Evolutionary conservation across 1,140 invertebrate genomes (phyloP), one percentile per base, ranked within the genome.

Genomic region (Chrysomallon squamiferum): DNA sequence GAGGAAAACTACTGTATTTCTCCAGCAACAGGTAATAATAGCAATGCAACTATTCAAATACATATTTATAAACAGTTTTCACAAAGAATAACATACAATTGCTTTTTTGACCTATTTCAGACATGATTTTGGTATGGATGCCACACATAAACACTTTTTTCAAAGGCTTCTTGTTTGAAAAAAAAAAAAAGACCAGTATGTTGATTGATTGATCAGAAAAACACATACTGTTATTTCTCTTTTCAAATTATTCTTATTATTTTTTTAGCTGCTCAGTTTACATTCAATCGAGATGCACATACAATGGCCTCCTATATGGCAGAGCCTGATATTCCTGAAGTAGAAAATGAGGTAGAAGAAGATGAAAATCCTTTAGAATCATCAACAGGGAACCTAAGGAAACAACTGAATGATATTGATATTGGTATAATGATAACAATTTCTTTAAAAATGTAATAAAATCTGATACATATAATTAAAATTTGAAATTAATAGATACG

Each of bases 1-100:
- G 95, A 97, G 85, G 93, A 94, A 79, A 94, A 95, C 76, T 92
- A 90, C 80, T 92, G 92, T 80, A 90, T 95, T 65, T 97, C 95
- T 29, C 95, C 95, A 6, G 92, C 91, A 78, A 93, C 95, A 88
- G 88, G 87, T 88, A 85, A 77, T 54, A 38, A 9, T 50, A 56
- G 22, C 7, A 50, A n/a, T n/a, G n/a, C n/a, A n/a, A n/a, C n/a
- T n/a, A n/a, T n/a, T n/a, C n/a, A n/a, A n/a, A n/a, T n/a, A n/a
- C n/a, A n/a, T n/a, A n/a, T n/a, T n/a, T n/a, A n/a, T n/a, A n/a
- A n/a, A n/a, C n/a, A n/a, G n/a, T n/a, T n/a, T n/a, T n/a, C n/a
- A n/a, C n/a, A n/a, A n/a, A n/a, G n/a, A n/a, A n/a, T n/a, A n/a
- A n/a, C n/a, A n/a, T n/a, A n/a, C n/a, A n/a, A n/a, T n/a, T n/a